Evolutionary conservation across 2,888 invertebrate species (phyloP).

Genomic region (Cyaniris semiargus): DNA sequence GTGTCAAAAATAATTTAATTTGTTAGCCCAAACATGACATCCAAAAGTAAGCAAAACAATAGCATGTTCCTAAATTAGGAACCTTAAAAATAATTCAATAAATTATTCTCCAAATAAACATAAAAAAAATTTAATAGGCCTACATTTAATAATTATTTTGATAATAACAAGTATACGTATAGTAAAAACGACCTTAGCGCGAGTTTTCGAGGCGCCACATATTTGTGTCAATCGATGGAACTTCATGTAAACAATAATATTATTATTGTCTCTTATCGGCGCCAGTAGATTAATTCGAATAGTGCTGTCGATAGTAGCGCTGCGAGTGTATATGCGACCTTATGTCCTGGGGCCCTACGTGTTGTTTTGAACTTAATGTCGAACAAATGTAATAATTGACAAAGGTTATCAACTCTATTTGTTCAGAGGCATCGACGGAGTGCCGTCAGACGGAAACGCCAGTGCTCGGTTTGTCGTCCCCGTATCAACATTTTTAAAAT

Average conservation of each 20-base stretch:
- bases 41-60: too few species aligned
- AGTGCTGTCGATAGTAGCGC: slow-evolving; percentile 6
- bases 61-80: too few species aligned
- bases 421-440: slow-evolving; percentile 58
- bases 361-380: slow-evolving; percentile 75
- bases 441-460: slow-evolving; percentile 66
- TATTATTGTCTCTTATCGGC: slow-evolving; percentile 25
- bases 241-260: slow-evolving; percentile 24
- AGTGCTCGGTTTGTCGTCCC: slow-evolving; percentile 53
- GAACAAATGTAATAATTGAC: slow-evolving; percentile 67
- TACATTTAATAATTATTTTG: neutral
- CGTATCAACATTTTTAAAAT: slow-evolving; percentile 50
- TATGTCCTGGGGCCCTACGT: slow-evolving; percentile 50
- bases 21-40: too few species aligned
- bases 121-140: neutral
- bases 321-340: slow-evolving; percentile 41
- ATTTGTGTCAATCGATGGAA: slow-evolving; percentile 9
- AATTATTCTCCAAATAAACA: neutral
- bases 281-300: slow-evolving; percentile 24
- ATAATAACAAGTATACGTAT: neutral
- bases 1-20: neutral
- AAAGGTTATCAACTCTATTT: slow-evolving; percentile 75
- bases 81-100: neutral
- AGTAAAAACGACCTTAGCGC: slow-evolving; percentile 5
- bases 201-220: neutral